phyloP scores from a whole-genome alignment of 2,113 vertebrate species.

The Malurus elegans region DNA sequence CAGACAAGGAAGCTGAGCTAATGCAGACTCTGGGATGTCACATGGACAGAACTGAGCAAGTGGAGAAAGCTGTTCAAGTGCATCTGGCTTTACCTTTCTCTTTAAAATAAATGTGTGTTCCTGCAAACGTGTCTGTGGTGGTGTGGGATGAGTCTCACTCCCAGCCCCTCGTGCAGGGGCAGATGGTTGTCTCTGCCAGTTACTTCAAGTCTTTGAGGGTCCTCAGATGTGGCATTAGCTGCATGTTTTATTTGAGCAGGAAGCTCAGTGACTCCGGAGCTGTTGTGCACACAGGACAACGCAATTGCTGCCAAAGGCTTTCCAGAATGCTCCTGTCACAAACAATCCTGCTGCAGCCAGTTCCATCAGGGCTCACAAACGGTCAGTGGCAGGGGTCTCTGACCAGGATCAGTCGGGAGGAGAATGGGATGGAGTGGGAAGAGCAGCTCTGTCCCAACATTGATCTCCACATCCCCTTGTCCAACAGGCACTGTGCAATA shows the following conservation, averaged over 20 bases:
- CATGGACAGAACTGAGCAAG: neutral
- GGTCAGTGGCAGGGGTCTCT: neutral
- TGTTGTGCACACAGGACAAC: neutral
- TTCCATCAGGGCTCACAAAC: neutral
- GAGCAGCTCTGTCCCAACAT: neutral
- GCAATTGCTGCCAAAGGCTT: neutral
- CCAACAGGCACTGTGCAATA: neutral
- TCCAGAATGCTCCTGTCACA: neutral
- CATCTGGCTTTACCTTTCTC: neutral
- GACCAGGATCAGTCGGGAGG: neutral
- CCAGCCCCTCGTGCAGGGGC: neutral
- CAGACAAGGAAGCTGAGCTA: neutral
- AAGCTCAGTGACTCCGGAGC: neutral
- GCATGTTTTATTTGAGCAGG: neutral
- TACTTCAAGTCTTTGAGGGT: neutral
- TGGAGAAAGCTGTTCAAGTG: neutral
- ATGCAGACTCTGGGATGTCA: neutral
- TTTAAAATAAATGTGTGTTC: neutral
- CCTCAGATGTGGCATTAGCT: neutral
- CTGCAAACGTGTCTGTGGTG: accelerated
- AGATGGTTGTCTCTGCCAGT: neutral
- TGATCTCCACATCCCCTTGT: neutral
- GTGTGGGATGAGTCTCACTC: neutral
- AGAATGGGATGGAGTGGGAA: neutral
- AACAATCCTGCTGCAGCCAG: neutral